These are phyloP conservation scores for Homarus gammarus DNA, from an alignment of 2,888 invertebrate genomes.

Conservation along the genomic window DNA sequence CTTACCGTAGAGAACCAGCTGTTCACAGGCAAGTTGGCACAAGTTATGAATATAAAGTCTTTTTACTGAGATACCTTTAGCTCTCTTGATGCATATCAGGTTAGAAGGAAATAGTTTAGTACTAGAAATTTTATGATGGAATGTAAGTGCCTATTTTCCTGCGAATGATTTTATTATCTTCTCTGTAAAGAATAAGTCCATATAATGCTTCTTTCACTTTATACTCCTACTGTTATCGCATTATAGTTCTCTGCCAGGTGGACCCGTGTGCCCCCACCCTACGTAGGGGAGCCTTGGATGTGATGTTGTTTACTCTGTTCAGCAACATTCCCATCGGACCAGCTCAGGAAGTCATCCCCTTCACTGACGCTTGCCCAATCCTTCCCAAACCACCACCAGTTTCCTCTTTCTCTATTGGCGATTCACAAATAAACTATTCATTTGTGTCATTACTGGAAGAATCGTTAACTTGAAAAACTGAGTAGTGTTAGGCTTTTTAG, in stretches of 20 bases:
- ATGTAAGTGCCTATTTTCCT: constrained; percentile 43
- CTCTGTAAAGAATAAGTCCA: constrained; percentile 35
- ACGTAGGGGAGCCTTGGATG: constrained; percentile 15
- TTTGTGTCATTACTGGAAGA: constrained; percentile 5
- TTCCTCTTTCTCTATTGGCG: constrained; percentile 20
- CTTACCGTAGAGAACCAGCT: constrained; percentile 22
- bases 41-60: neutral
- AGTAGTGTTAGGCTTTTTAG: neutral
- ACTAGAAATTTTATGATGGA: constrained; percentile 33
- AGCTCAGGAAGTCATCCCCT: constrained; percentile 52
- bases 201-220: constrained; percentile 20
- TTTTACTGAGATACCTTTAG: neutral
- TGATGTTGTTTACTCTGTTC: constrained; percentile 31
- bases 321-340: constrained; percentile 52
- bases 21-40: constrained; percentile 23
- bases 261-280: constrained; percentile 12
- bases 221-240: constrained; percentile 22
- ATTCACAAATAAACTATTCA: neutral
- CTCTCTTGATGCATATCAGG: constrained; percentile 44
- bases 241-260: neutral
- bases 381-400: constrained; percentile 6
- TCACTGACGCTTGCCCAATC: constrained; percentile 40
- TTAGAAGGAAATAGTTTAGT: constrained; percentile 50
- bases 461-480: neutral
- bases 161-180: constrained; percentile 34